These are phyloP conservation scores for Butorides virescens DNA, from an alignment of 2,113 vertebrate species.

Conservation along the genomic window DNA sequence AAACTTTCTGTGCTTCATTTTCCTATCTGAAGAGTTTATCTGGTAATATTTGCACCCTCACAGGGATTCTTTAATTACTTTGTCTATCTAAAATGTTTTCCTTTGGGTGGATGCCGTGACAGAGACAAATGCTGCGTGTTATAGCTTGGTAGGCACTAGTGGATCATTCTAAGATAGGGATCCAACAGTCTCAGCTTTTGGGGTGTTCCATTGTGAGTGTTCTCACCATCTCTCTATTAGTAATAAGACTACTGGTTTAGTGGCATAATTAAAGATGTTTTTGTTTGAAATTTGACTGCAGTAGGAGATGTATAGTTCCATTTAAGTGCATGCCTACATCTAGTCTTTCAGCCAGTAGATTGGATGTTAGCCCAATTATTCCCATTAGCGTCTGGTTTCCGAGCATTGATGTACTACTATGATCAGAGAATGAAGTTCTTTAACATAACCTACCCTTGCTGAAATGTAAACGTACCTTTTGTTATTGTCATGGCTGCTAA, in stretches of 20 bases:
- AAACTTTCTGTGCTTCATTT: background rate
- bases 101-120: background rate
- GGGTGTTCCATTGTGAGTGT: background rate
- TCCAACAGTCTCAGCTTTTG: background rate
- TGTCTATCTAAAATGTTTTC: background rate
- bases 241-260: background rate
- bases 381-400: constrained; percentile 19
- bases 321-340: background rate
- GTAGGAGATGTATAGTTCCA: background rate
- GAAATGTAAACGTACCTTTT: constrained; percentile 24
- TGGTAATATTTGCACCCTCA: background rate
- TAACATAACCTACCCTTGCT: background rate
- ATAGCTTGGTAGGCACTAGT: background rate
- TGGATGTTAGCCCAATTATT: constrained; percentile 44
- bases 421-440: constrained; percentile 19
- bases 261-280: background rate
- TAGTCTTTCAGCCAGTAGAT: background rate
- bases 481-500: background rate
- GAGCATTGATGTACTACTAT: background rate
- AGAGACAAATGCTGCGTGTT: background rate
- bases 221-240: background rate
- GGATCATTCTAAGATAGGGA: background rate
- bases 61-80: background rate
- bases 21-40: background rate
- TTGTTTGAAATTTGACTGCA: constrained; percentile 1